phyloP scores from a whole-genome alignment of 2,113 vertebrate species.

The Acanthisitta chloris region DNA sequence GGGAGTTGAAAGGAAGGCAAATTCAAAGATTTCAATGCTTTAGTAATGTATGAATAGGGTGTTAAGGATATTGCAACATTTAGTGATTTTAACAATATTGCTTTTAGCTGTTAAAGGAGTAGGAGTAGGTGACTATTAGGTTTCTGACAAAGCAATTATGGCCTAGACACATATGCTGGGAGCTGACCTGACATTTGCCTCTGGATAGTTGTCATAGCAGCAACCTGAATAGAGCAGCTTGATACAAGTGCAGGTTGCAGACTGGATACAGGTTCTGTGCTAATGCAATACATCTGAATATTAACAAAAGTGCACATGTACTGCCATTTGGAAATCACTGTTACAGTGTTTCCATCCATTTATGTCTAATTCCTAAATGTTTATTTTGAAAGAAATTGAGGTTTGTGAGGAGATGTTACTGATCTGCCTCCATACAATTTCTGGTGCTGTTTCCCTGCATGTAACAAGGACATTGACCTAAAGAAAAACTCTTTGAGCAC shows the following conservation, averaged over 20 bases:
- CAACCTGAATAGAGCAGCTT: slow-evolving; percentile 59
- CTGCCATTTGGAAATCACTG: neutral
- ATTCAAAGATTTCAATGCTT: neutral
- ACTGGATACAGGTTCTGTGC: neutral
- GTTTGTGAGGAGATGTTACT: slow-evolving; percentile 11
- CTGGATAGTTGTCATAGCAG: slow-evolving; percentile 80
- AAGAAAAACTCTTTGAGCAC: slow-evolving; percentile 6
- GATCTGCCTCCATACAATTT: neutral
- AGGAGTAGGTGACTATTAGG: slow-evolving; percentile 59
- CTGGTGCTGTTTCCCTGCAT: neutral
- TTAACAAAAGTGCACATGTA: neutral
- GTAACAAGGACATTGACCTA: neutral
- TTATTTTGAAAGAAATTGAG: neutral
- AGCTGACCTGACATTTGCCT: slow-evolving; percentile 77
- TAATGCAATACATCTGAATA: neutral
- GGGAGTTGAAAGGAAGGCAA: neutral
- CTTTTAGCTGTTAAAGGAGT: slow-evolving; percentile 39
- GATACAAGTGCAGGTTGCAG: neutral
- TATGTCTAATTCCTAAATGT: neutral
- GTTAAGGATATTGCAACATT: neutral
- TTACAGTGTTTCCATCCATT: neutral
- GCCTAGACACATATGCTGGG: slow-evolving; percentile 37
- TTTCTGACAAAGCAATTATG: slow-evolving; percentile 72
- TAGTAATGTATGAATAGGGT: neutral
- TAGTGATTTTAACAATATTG: slow-evolving; percentile 19